Base-by-base conservation (phyloP, 2,797 vertebrate species). In the Streptopelia turtur region DNA sequence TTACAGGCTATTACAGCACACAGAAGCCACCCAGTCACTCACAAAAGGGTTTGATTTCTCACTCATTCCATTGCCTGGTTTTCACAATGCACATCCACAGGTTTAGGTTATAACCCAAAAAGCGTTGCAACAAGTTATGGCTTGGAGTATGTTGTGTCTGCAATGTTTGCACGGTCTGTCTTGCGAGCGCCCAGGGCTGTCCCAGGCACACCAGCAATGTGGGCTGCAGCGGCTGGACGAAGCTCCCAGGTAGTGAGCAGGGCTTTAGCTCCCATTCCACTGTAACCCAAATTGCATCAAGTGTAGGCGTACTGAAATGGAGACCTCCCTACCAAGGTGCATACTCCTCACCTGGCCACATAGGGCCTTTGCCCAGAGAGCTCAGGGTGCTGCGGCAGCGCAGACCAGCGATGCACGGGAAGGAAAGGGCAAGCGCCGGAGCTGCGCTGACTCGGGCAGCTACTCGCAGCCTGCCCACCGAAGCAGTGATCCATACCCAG, bases 321-420 rank as follows among this genome's bases (percentile, higher is more conserved):
- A 76, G 70, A 53, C 66, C 25, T 56, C 45, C 23, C 60, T 53
- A 3, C 11, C 2, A 1, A 11, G 39, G 18, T 16, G 24, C 16
- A 22, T 4, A 1, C 24, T 47, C 11, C 78, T 74, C 5, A 1
- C 31, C 43, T 27, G 59, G 63, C 33, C 0, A 0, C 55, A 76
- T 56, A 15, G 30, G 31, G 52, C 35, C 43, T 81, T 83, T 39
- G 27, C 22, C 28, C 43, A 35, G 12, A 17, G n/a, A 39, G 22
- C 61, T 11, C 14, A 35, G 53, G 50, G 28, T 1, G 1, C 37
- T 39, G 20, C 2, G 3, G 37, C 28, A 47, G 33, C 5, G 16
- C 28, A 20, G 35, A 10, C 9, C 23, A 17, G 69, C 1, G 37
- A 21, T 33, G 33, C 5, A 4, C 10, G 22, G 57, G 57, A 41